These are phyloP conservation scores for Allacma fusca DNA, from an alignment of 2,888 invertebrate species.

Conservation along the genomic window DNA sequence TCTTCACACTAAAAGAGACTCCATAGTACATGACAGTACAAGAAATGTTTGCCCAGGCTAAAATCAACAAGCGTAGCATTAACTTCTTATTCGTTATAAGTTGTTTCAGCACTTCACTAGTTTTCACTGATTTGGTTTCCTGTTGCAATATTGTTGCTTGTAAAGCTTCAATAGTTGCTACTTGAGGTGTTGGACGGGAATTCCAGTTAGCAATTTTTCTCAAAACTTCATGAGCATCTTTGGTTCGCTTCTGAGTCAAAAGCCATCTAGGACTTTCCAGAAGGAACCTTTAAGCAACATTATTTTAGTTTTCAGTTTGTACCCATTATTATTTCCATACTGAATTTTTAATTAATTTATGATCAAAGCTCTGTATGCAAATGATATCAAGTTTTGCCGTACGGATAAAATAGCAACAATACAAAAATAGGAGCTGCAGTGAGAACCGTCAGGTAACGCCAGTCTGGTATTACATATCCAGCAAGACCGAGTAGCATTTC, in stretches of 20 bases:
- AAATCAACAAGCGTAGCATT: conserved; percentile 28
- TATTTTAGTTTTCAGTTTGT: neutral
- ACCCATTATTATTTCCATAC: neutral
- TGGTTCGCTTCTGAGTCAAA: conserved; percentile 49
- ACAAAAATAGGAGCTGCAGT: conserved; percentile 49
- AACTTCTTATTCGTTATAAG: conserved; percentile 25
- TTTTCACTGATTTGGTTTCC: conserved; percentile 15
- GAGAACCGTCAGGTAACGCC: conserved; percentile 51
- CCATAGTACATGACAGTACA: conserved; percentile 51
- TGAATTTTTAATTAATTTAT: no score
- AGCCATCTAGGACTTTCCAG: conserved; percentile 57
- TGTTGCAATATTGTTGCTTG: conserved; percentile 43
- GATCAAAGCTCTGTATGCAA: no score
- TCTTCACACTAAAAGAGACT: conserved; percentile 42
- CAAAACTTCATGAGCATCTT: conserved; percentile 51
- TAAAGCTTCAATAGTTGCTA: conserved; percentile 46
- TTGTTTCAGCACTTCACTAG: conserved; percentile 25
- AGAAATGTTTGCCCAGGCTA: conserved; percentile 46
- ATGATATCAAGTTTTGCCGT: conserved; percentile 17
- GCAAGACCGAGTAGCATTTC: conserved; percentile 54
- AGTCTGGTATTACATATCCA: conserved; percentile 50
- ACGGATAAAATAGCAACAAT: conserved; percentile 52
- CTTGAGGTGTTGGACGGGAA: conserved; percentile 36
- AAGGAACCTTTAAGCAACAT: conserved; percentile 29
- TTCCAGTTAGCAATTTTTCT: conserved; percentile 55